These are phyloP conservation scores for Melanerpes formicivorus DNA, from an alignment of 2,113 vertebrate species.

Conservation along the genomic window DNA sequence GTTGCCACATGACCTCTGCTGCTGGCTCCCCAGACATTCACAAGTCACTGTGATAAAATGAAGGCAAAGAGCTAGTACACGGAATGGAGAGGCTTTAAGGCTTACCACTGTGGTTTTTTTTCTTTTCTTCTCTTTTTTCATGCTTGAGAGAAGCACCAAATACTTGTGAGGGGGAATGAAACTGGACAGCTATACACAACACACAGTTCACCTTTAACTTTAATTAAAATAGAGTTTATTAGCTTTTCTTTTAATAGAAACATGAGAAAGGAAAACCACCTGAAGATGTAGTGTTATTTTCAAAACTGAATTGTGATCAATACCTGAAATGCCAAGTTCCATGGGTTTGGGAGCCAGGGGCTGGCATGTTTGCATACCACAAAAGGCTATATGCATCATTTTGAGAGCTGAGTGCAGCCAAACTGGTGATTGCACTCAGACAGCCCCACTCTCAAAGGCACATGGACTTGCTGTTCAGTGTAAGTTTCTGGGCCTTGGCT, in stretches of 20 bases:
- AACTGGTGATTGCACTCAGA: not conserved
- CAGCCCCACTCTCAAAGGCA: slow-evolving; percentile 37
- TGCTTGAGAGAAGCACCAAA: not conserved
- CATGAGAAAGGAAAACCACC: slow-evolving; percentile 83
- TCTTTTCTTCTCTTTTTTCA: not conserved
- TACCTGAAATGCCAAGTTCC: slow-evolving; percentile 76
- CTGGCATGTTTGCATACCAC: slow-evolving; percentile 63
- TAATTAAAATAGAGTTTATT: slow-evolving; percentile 90
- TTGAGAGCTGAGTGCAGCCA: slow-evolving; percentile 14
- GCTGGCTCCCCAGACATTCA: not conserved
- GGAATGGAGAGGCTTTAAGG: not conserved
- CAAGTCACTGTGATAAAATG: not conserved
- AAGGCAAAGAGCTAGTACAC: fast-evolving
- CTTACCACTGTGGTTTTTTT: not conserved
- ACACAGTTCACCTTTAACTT: slow-evolving; percentile 52
- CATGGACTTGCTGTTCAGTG: slow-evolving; percentile 16
- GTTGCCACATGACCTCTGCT: not conserved
- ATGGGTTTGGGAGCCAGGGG: slow-evolving; percentile 58
- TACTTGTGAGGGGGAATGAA: not conserved
- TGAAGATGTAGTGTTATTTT: slow-evolving; percentile 79
- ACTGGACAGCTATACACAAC: slow-evolving; percentile 39
- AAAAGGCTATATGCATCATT: slow-evolving; percentile 19
- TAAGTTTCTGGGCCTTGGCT: slow-evolving; percentile 21
- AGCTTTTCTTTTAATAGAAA: slow-evolving; percentile 87
- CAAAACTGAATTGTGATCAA: slow-evolving; percentile 75